A percentile compares a stretch with the other conserved stretches of the same genome.
Conservation (phyloP, 2,797 vertebrate species). For the Coracias cyanogaster region DNA sequence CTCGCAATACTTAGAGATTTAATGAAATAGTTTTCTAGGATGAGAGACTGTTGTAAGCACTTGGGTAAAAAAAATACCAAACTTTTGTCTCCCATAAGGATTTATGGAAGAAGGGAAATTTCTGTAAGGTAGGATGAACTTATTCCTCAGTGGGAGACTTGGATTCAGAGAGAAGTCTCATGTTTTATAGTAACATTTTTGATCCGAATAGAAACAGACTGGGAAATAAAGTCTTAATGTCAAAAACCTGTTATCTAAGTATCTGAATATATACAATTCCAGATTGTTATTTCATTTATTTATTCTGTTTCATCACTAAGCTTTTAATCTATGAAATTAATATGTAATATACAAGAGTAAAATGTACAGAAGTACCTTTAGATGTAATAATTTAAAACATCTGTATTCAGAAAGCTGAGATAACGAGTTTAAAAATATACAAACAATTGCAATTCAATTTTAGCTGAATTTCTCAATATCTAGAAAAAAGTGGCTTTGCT, state of each 20-base stretch:
- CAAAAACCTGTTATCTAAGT: conserved; percentile 39
- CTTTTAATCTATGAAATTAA: conserved; percentile 67
- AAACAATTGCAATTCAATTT: conserved; percentile 42
- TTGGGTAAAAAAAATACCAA: not conserved
- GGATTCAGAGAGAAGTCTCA: not conserved
- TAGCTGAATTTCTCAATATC: conserved; percentile 40
- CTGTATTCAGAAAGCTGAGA: conserved; percentile 33
- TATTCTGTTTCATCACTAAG: conserved; percentile 73
- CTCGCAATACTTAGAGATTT: not conserved
- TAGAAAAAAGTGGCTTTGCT: conserved; percentile 47
- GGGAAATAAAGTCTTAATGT: not conserved
- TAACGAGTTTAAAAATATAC: conserved; percentile 59
- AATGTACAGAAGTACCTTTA: conserved; percentile 74
- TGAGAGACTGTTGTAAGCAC: conserved; percentile 47
- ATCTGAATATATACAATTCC: conserved; percentile 55
- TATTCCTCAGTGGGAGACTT: not conserved
- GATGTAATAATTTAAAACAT: conserved; percentile 76
- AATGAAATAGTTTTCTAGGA: not conserved
- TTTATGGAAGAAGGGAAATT: conserved; percentile 3
- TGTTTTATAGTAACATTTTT: not conserved
- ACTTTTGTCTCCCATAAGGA: not conserved
- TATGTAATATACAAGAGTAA: conserved; percentile 75
- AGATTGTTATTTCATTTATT: conserved; percentile 72
- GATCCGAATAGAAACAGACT: conserved; percentile 12
- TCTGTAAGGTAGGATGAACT: not conserved